Conservation (phyloP, 2,888 invertebrate species). For the Xestia xanthographa region DNA sequence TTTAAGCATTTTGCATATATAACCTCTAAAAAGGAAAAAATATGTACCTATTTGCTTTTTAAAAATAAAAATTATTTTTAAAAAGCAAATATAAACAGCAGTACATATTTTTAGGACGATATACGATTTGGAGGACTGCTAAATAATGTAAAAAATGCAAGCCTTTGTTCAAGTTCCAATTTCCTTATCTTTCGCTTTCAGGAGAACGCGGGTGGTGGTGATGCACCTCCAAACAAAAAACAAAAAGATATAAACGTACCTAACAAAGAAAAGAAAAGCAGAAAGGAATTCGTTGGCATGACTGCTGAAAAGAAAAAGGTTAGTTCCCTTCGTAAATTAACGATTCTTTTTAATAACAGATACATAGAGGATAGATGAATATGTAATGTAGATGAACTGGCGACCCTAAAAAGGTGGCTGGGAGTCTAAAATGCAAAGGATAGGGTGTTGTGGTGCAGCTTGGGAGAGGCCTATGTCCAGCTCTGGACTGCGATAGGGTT, state of each 20-base stretch:
- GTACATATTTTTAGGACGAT: no score
- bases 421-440: background rate
- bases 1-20: background rate
- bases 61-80: background rate
- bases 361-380: background rate
- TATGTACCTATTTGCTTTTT: background rate
- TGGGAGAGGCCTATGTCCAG: background rate
- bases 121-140: background rate
- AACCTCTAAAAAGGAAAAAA: background rate
- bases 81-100: no score
- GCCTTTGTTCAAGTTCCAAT: background rate
- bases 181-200: conserved; percentile 46
- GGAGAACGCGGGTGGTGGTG: conserved; percentile 68
- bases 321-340: conserved; percentile 5
- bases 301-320: conserved; percentile 90
- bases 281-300: conserved; percentile 89
- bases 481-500: background rate
- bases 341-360: background rate
- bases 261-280: conserved; percentile 80
- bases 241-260: conserved; percentile 73
- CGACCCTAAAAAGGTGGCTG: background rate
- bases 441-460: background rate
- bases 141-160: background rate
- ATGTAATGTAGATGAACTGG: background rate
- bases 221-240: conserved; percentile 79